phyloP scores from a whole-genome alignment of 2,888 invertebrate genomes.

The Campopleginae sp. region DNA sequence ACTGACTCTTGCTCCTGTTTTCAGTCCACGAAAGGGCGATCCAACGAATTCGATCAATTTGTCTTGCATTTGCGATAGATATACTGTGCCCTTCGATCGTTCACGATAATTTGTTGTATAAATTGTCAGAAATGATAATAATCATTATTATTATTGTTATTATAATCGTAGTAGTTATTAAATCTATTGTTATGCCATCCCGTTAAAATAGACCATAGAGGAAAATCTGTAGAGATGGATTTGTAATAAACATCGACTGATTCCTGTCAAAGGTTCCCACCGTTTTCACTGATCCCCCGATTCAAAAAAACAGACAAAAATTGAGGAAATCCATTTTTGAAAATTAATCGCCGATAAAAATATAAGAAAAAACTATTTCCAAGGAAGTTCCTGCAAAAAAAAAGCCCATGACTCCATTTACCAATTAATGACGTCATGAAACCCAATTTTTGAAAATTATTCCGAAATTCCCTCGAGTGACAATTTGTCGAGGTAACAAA shows the following conservation, averaged over 20 bases:
- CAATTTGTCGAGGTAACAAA: too few species aligned
- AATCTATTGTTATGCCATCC: background rate
- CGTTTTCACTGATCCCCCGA: background rate
- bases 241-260: constrained; percentile 5
- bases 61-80: background rate
- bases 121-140: background rate
- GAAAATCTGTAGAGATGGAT: background rate
- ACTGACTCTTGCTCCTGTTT: background rate
- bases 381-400: background rate
- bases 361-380: too few species aligned
- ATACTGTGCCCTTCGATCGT: background rate
- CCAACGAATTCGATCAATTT: background rate
- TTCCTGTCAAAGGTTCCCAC: background rate
- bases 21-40: background rate
- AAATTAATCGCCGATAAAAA: too few species aligned
- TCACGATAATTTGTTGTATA: background rate
- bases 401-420: too few species aligned
- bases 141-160: background rate
- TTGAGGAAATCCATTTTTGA: background rate
- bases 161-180: background rate
- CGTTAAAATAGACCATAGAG: background rate
- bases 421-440: too few species aligned
- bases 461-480: too few species aligned
- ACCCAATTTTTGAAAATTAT: too few species aligned
- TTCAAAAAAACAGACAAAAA: background rate